Evolutionary conservation across 2,888 invertebrate species (phyloP).

Genomic region (Drosophila emarginata): DNA sequence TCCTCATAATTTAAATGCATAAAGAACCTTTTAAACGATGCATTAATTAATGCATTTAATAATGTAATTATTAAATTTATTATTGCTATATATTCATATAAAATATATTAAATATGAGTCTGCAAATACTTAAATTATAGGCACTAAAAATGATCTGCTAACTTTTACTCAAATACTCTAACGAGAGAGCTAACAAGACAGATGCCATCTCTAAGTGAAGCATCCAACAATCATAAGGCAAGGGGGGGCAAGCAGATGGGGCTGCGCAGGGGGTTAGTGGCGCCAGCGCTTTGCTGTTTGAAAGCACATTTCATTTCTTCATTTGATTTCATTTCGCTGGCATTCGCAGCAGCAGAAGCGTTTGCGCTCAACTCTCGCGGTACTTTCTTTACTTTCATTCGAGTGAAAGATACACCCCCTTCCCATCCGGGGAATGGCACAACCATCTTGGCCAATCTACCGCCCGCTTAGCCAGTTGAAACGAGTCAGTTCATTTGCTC

Average conservation of each 20-base stretch:
- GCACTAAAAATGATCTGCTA: no score
- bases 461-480: conserved; percentile 32
- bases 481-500: conserved; percentile 24
- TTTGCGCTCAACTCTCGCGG: conserved; percentile 20
- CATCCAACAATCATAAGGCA: background rate
- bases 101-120: no score
- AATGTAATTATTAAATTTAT: no score
- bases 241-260: background rate
- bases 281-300: conserved; percentile 51
- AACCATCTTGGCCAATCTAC: conserved; percentile 13
- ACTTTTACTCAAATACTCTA: no score
- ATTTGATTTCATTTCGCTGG: conserved; percentile 72
- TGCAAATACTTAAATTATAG: no score
- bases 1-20: no score
- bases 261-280: conserved; percentile 15
- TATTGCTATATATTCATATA: no score
- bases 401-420: conserved; percentile 65
- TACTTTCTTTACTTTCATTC: conserved; percentile 78
- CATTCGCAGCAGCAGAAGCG: conserved; percentile 25
- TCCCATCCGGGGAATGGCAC: background rate
- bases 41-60: no score
- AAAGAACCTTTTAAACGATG: no score
- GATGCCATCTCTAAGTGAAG: background rate
- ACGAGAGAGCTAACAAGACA: background rate
- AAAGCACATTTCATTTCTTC: conserved; percentile 78